Evolutionary conservation across 1,140 invertebrate genomes (phyloP).

Genomic region (Drosophila melanogaster): Release_6_plus_ISO1_MT NC_004354.4:5943501-5944000

Average conservation of each 20-base stretch:
- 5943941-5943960: neutral
- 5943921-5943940: neutral
- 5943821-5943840: no score
- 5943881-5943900: neutral
- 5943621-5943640: neutral
- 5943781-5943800: no score
- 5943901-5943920: neutral
- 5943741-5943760: conserved; percentile 48
- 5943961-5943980: neutral
- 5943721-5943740: conserved; percentile 22
- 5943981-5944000: no score
- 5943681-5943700: conserved; percentile 15
- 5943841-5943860: neutral
- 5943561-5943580: neutral
- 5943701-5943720: conserved; percentile 44
- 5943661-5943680: conserved; percentile 32
- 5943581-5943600: neutral
- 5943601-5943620: conserved; percentile 34
- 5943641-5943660: neutral
- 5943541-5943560: neutral
- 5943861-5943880: neutral
- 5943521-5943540: neutral
- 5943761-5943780: conserved; percentile 64
- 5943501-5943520: neutral
- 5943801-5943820: neutral